A percentile compares a stretch with the other conserved stretches of the same genome.
These are phyloP conservation scores for Anthopleura xanthogrammica DNA, from an alignment of 92 coral and sea anemone species.

Conservation along the genomic window DNA sequence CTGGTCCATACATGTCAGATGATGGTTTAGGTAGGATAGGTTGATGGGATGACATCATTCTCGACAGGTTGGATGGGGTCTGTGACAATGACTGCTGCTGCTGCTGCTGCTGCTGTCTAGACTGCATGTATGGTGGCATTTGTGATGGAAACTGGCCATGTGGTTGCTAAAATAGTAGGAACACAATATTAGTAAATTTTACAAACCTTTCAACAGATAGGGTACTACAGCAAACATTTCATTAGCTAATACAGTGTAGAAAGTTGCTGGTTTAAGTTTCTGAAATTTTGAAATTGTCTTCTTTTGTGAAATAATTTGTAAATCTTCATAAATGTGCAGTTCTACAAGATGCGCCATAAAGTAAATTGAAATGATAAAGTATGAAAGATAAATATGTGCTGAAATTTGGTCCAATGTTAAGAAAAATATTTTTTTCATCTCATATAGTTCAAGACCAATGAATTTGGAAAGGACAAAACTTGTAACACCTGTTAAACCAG, in stretches of 20 bases:
- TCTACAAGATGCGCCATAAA: too few relatives aligned
- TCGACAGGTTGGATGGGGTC: conserved; percentile 52
- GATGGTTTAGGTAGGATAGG: conserved; percentile 90
- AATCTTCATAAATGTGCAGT: too few relatives aligned
- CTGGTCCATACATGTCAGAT: conserved; percentile 59
- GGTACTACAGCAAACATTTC: too few relatives aligned
- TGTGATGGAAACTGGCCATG: conserved; percentile 63
- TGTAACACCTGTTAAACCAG: background rate
- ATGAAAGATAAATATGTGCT: too few relatives aligned
- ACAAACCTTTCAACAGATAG: too few relatives aligned
- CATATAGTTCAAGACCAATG: background rate
- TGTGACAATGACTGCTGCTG: conserved; percentile 57
- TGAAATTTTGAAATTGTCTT: too few relatives aligned
- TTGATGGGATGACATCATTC: conserved; percentile 77
- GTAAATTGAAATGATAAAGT: too few relatives aligned
- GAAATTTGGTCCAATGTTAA: too few relatives aligned
- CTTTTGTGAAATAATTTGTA: background rate
- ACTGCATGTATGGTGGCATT: conserved; percentile 43
- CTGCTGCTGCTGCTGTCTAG: conserved; percentile 36
- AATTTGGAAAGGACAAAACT: background rate
- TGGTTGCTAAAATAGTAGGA: background rate
- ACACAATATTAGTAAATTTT: background rate
- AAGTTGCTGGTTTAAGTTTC: too few relatives aligned
- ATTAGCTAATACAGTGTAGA: too few relatives aligned
- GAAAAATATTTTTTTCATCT: background rate